phyloP scores from a whole-genome alignment of 1,140 invertebrate species.

The Sarcophaga bullata region DNA sequence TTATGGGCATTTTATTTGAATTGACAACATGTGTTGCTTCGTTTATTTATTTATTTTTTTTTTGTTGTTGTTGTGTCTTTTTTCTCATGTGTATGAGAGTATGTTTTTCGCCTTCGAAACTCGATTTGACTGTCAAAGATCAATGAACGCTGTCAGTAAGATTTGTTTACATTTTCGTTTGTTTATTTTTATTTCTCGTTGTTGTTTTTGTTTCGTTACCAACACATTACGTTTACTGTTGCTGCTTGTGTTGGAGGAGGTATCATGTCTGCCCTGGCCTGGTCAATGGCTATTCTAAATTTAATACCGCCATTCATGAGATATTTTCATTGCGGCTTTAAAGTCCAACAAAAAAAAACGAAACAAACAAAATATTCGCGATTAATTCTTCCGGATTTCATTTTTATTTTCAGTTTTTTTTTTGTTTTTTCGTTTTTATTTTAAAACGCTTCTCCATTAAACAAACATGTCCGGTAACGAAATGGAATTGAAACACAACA shows the following conservation, averaged over 20 bases:
- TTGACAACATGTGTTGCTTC: too few relatives aligned
- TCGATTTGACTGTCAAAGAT: slow-evolving; percentile 25
- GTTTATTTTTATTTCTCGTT: not conserved
- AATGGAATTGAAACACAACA: slow-evolving; percentile 15
- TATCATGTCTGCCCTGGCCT: not conserved
- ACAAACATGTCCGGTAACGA: slow-evolving; percentile 17
- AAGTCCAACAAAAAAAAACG: not conserved
- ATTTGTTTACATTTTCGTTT: slow-evolving; percentile 35
- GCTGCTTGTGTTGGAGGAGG: not conserved
- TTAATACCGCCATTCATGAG: not conserved
- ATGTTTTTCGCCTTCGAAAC: not conserved
- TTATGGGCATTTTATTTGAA: too few relatives aligned
- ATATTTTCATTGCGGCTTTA: not conserved
- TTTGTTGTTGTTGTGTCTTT: not conserved
- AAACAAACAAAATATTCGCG: too few relatives aligned
- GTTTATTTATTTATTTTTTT: too few relatives aligned
- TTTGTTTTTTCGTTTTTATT: too few relatives aligned
- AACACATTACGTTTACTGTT: not conserved
- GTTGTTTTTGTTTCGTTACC: not conserved
- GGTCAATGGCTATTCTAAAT: not conserved
- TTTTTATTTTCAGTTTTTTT: not conserved
- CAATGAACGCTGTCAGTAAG: slow-evolving; percentile 28
- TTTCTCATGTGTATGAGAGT: not conserved
- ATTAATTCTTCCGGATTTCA: slow-evolving; percentile 7
- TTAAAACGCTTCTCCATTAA: not conserved